A percentile compares a stretch with the other conserved stretches of the same genome.
Conservation (phyloP, 1,140 invertebrate species). For the Polypedilum pembai region DNA sequence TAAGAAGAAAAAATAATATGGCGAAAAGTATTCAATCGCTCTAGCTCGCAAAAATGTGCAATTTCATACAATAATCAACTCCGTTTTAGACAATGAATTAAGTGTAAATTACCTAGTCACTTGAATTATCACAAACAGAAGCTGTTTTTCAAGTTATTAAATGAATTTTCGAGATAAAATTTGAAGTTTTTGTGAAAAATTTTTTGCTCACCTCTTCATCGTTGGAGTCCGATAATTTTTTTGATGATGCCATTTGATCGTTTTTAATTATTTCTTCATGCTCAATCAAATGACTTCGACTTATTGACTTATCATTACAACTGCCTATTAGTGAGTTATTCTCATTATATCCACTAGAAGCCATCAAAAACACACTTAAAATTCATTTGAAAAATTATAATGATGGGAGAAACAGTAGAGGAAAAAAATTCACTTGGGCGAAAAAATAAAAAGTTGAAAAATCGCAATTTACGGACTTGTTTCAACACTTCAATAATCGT, state of each 20-base stretch:
- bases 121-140: not conserved
- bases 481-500: not conserved
- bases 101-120: too few species aligned
- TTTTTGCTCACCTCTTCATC: not conserved
- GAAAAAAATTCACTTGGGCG: slow-evolving; percentile 14
- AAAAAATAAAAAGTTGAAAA: not conserved
- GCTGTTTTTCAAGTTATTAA: not conserved
- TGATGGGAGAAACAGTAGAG: not conserved
- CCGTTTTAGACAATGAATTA: not conserved
- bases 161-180: not conserved
- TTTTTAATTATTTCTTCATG: not conserved
- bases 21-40: not conserved
- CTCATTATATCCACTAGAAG: not conserved
- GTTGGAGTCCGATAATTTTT: not conserved
- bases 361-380: slow-evolving; percentile 20
- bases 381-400: slow-evolving; percentile 17
- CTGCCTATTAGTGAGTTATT: not conserved
- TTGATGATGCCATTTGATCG: slow-evolving; percentile 23
- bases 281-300: not conserved
- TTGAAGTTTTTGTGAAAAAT: not conserved
- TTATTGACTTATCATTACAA: not conserved
- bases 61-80: not conserved
- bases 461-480: not conserved
- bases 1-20: slow-evolving; percentile 28
- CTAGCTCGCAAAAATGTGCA: not conserved